phyloP scores from a whole-genome alignment of 2,113 vertebrate genomes.

The Varanus salvator region DNA sequence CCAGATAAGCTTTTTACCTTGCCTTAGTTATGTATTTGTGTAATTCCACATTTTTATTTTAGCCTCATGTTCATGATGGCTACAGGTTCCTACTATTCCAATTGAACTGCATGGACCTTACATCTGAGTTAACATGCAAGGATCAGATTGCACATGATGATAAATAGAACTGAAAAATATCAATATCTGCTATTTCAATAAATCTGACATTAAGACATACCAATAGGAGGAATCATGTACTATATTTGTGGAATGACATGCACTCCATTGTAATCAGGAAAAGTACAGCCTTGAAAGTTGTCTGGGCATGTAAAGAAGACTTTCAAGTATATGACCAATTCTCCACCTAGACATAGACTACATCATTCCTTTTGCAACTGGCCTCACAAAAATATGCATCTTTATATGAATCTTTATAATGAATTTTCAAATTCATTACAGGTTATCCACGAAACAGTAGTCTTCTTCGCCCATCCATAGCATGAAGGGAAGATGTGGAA shows the following conservation, averaged over 20 bases:
- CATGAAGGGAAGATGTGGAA: neutral
- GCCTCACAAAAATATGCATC: neutral
- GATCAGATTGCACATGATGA: neutral
- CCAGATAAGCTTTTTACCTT: neutral
- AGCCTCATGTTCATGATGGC: neutral
- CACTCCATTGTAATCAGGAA: neutral
- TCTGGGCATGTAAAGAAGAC: too few species aligned
- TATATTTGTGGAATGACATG: neutral
- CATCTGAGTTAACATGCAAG: neutral
- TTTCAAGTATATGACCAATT: neutral
- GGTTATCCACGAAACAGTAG: neutral
- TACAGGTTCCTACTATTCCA: neutral
- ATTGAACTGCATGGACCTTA: neutral
- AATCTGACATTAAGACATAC: neutral
- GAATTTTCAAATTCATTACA: neutral
- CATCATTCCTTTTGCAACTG: neutral
- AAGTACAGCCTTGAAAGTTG: too few species aligned
- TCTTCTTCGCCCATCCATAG: too few species aligned
- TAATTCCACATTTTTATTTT: neutral
- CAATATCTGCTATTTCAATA: neutral
- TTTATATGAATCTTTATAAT: neutral
- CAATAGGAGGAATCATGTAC: neutral
- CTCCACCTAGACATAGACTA: neutral
- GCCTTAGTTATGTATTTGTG: neutral
- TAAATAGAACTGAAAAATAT: neutral